These are phyloP conservation scores for Pluvianellus socialis DNA, from an alignment of 2,113 vertebrate species.

Conservation along the genomic window DNA sequence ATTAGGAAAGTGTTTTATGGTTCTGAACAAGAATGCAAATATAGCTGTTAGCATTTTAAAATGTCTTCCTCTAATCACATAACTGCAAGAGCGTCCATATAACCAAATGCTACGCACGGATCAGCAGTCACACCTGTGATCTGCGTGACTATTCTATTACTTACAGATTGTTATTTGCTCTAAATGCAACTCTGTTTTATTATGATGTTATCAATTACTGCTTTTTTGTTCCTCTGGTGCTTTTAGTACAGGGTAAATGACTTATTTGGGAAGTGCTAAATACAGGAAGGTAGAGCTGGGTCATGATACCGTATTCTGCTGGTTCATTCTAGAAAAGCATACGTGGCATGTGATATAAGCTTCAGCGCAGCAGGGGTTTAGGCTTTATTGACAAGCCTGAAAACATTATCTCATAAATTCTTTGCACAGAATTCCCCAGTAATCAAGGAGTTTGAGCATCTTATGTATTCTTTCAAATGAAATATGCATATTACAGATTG, in stretches of 20 bases:
- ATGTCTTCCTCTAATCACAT: neutral
- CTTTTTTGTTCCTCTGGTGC: neutral
- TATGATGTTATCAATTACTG: neutral
- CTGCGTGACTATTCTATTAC: neutral
- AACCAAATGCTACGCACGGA: neutral
- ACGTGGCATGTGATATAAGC: neutral
- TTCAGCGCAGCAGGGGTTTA: neutral
- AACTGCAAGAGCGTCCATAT: neutral
- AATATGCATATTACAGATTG: neutral
- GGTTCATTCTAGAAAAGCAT: neutral
- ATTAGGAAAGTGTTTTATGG: neutral
- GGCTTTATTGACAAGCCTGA: constrained; percentile 2
- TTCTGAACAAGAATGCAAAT: neutral
- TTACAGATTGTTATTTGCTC: neutral
- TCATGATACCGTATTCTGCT: neutral
- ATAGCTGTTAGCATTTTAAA: neutral
- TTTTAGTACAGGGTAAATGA: neutral
- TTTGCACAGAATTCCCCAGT: neutral
- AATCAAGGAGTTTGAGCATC: constrained; percentile 29
- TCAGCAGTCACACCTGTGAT: neutral
- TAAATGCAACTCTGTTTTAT: neutral
- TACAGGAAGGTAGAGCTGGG: neutral
- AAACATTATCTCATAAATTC: constrained; percentile 13
- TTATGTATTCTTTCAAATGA: neutral
- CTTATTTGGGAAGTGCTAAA: constrained; percentile 3